Evolutionary conservation across 2,113 vertebrate species (phyloP), one percentile per base, ranked within the genome.

Genomic region (Calidris pygmaea): DNA sequence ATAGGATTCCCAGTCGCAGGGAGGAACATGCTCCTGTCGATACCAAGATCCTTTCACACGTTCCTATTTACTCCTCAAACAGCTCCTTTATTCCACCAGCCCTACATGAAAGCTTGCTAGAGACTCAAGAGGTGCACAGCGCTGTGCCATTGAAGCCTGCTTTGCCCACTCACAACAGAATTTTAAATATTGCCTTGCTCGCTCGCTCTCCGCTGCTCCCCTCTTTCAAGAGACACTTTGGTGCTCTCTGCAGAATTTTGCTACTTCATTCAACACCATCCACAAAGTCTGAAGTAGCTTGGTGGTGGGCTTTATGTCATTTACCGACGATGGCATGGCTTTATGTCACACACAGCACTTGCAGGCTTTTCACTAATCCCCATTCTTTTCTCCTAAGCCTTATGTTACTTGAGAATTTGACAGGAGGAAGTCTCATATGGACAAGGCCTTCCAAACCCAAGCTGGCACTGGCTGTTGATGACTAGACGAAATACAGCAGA

Each of bases 351-450:
- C 94, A 95, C 68, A 82, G 89, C 63, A 96, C 92, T 96, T 92
- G 47, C 87, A 96, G 93, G 93, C 90, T 96, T 96, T 94, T 76
- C 79, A 45, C 71, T 97, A 96, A 98, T 96, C 96, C 95, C 81
- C 87, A 95, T 95, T 97, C 93, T 95, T 86, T 90, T 77, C 73
- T 92, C 95, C 74, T 91, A 97, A 96, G 90, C 77, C 87, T 81
- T 94, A 94, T 74, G 95, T 89, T 95, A 96, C 87, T 96, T 29
- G 48, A 95, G 97, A 96, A 95, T 95, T 89, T 94, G 93, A 96
- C 83, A 93, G 93, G 60, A 92, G 68, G 92, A 95, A 95, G 89
- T 94, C 93, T 92, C 68, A 68, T 71, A 93, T 24, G 52, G 90
- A 90, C 58, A 75, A 96, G 97, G 50, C 91, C 68, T 88, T 89